phyloP scores from a whole-genome alignment of 2,113 vertebrate genomes.

The Recurvirostra avosetta region DNA sequence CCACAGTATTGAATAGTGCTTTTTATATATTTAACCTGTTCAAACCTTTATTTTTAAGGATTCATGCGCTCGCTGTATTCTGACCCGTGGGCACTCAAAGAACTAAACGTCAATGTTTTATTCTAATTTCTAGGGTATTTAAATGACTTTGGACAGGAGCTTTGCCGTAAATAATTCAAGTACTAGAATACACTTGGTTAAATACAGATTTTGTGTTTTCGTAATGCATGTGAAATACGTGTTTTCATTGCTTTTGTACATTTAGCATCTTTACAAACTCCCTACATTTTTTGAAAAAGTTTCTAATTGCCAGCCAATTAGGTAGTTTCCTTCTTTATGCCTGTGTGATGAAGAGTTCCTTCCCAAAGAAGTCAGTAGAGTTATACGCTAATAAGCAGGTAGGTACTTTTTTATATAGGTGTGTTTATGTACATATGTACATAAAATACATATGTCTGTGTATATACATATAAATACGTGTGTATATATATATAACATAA shows the following conservation, averaged over 20 bases:
- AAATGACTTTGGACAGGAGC: neutral
- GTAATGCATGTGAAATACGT: fast-evolving
- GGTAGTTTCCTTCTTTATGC: neutral
- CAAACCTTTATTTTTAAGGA: neutral
- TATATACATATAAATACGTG: neutral
- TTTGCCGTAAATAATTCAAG: neutral
- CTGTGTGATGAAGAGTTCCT: neutral
- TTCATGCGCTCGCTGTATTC: neutral
- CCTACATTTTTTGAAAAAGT: neutral
- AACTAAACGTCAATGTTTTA: neutral
- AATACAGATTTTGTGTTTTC: neutral
- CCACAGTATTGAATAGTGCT: neutral
- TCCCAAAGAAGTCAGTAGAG: neutral
- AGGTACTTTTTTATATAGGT: neutral
- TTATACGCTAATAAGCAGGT: neutral
- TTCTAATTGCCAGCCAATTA: neutral
- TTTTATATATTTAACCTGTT: neutral
- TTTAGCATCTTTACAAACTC: neutral
- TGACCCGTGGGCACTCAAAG: neutral
- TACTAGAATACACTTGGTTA: neutral
- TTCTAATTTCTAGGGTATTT: neutral
- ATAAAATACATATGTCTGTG: too few relatives aligned
- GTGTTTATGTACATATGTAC: neutral
- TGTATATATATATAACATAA: neutral
- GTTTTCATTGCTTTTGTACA: neutral